Evolutionary conservation across 2,113 vertebrate genomes (phyloP).

Genomic region (Oophaga pumilio): DNA sequence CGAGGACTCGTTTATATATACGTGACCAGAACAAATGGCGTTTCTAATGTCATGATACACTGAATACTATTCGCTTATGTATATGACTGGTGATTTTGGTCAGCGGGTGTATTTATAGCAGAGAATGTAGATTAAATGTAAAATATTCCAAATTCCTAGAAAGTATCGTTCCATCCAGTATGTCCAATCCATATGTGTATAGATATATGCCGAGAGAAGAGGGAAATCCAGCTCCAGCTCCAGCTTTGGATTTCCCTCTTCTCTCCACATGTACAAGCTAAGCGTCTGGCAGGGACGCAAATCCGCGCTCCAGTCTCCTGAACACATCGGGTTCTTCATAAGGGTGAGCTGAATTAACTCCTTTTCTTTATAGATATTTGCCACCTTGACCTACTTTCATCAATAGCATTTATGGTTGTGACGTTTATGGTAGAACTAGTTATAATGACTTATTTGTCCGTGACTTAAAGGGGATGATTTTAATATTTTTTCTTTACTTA

Average conservation of each 20-base stretch:
- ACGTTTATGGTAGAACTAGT: neutral
- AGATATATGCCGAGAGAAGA: neutral
- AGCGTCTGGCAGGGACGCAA: too few relatives aligned
- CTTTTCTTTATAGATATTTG: neutral
- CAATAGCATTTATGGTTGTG: too few relatives aligned
- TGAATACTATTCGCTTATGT: neutral
- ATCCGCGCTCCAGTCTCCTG: too few relatives aligned
- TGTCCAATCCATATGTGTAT: neutral
- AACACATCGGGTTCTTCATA: too few relatives aligned
- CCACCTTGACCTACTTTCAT: neutral
- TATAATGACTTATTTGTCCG: neutral
- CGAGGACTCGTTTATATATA: neutral
- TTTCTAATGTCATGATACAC: neutral
- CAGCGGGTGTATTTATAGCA: too few relatives aligned
- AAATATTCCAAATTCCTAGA: neutral
- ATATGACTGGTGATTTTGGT: neutral
- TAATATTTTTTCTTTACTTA: too few relatives aligned
- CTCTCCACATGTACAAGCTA: too few relatives aligned
- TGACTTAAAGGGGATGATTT: neutral
- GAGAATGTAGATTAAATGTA: too few relatives aligned
- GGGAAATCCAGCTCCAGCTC: too few relatives aligned
- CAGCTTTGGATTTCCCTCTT: too few relatives aligned
- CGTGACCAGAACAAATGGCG: neutral
- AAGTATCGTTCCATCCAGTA: neutral
- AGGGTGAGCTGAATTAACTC: too few relatives aligned